Evolutionary conservation across 1,140 invertebrate genomes (phyloP).

Genomic region (Brachionus sp.): DNA sequence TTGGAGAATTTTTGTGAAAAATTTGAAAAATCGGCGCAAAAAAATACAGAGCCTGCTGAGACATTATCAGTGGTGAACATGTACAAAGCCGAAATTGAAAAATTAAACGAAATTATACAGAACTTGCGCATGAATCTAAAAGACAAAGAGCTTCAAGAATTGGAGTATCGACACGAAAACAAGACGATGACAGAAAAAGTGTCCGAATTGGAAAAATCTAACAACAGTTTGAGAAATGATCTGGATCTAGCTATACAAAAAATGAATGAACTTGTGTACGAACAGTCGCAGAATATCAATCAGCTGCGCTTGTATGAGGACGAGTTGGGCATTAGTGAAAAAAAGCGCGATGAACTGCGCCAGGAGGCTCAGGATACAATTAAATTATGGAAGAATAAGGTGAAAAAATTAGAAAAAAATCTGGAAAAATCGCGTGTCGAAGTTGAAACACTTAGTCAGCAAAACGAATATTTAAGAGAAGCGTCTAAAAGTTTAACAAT

Average conservation of each 20-base stretch:
- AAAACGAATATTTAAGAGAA: conserved; percentile 27
- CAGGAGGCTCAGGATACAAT: conserved; percentile 31
- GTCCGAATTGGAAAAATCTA: background rate
- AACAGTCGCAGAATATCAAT: background rate
- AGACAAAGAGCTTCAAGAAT: conserved; percentile 22
- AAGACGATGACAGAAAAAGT: conserved; percentile 14
- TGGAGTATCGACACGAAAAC: background rate
- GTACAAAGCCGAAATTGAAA: conserved; percentile 31
- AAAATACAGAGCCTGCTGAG: background rate
- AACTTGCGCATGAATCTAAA: background rate
- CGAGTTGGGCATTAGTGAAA: background rate
- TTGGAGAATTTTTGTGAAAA: conserved; percentile 29
- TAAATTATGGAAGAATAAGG: conserved; percentile 40
- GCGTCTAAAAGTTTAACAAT: background rate
- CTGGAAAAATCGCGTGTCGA: background rate
- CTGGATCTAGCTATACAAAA: conserved; percentile 26
- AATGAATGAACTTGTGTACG: conserved; percentile 12
- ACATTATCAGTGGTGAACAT: background rate
- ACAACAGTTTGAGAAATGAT: background rate
- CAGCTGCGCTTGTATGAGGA: conserved; percentile 22
- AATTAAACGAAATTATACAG: background rate
- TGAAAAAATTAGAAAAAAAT: conserved; percentile 45
- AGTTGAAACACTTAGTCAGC: background rate
- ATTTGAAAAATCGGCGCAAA: background rate
- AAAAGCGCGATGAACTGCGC: conserved; percentile 19